phyloP scores from a whole-genome alignment of 2,888 invertebrate genomes.

The Sphaerophoria taeniata region DNA sequence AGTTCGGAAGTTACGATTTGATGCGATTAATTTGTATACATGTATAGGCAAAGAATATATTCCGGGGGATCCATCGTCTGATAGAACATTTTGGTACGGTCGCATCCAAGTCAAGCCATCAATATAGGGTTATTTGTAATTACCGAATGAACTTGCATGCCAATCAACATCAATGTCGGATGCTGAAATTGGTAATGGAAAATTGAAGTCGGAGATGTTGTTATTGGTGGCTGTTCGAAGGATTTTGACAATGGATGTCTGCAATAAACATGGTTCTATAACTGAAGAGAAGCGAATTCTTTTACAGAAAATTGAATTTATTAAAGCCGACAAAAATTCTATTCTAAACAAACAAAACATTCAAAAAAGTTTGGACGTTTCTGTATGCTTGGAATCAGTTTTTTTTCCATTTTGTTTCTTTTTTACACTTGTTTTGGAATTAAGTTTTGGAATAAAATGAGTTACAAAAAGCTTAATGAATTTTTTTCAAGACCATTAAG shows the following conservation, averaged over 20 bases:
- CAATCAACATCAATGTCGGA: conserved; percentile 67
- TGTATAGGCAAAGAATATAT: conserved; percentile 34
- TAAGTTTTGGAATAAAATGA: too few relatives aligned
- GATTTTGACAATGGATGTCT: conserved; percentile 17
- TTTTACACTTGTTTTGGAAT: too few relatives aligned
- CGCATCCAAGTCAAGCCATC: conserved; percentile 39
- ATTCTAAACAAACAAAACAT: too few relatives aligned
- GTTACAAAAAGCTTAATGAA: too few relatives aligned
- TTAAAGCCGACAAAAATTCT: too few relatives aligned
- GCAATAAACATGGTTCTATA: neutral
- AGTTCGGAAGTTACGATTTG: conserved; percentile 55
- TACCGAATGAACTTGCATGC: conserved; percentile 55
- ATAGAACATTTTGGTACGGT: neutral
- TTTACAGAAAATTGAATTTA: too few relatives aligned
- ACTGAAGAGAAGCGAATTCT: too few relatives aligned
- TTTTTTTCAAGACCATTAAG: too few relatives aligned
- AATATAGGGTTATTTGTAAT: conserved; percentile 54
- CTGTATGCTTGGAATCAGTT: too few relatives aligned
- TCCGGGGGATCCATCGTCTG: conserved; percentile 30
- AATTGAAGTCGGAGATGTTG: conserved; percentile 34
- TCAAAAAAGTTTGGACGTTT: too few relatives aligned
- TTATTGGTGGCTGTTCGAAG: conserved; percentile 20
- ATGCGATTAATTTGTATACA: conserved; percentile 62
- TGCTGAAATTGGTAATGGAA: conserved; percentile 29
- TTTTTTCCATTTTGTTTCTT: too few relatives aligned